A percentile compares a stretch with the other conserved stretches of the same genome.
Evolutionary conservation across 2,797 vertebrate genomes (phyloP).

Genomic region (Anguilla pacifica): DNA sequence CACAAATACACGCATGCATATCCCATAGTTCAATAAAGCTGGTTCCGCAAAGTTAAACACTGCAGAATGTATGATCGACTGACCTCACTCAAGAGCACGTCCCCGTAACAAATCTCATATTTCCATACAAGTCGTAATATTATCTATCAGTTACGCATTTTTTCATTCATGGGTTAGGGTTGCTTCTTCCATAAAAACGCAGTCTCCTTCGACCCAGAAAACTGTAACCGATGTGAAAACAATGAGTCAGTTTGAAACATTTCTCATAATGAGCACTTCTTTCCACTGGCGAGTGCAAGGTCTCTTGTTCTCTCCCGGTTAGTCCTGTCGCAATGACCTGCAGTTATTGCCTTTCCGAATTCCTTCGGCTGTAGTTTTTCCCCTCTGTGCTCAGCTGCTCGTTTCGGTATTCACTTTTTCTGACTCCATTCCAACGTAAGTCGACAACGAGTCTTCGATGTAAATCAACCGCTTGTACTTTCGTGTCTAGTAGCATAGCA

Average conservation of each 20-base stretch:
- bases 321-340: not conserved
- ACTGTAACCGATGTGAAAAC: constrained; percentile 5
- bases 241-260: constrained; percentile 35
- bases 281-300: not conserved
- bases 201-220: not conserved
- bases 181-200: not conserved
- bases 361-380: not conserved
- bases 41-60: not conserved
- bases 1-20: not conserved
- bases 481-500: constrained; percentile 8
- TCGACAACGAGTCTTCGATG: not conserved
- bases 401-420: not conserved
- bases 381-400: not conserved
- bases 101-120: not conserved
- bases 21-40: not conserved
- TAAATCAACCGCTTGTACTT: not conserved
- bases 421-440: not conserved
- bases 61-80: not conserved
- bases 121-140: not conserved
- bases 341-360: not conserved
- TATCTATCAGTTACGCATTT: not conserved
- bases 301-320: not conserved
- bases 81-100: not conserved
- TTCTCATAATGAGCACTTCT: constrained; percentile 27
- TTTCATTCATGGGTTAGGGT: not conserved